A percentile compares a stretch with the other conserved stretches of the same genome.
Conservation (phyloP, 1,140 invertebrate genomes). For the Hypothenemus hampei region DNA sequence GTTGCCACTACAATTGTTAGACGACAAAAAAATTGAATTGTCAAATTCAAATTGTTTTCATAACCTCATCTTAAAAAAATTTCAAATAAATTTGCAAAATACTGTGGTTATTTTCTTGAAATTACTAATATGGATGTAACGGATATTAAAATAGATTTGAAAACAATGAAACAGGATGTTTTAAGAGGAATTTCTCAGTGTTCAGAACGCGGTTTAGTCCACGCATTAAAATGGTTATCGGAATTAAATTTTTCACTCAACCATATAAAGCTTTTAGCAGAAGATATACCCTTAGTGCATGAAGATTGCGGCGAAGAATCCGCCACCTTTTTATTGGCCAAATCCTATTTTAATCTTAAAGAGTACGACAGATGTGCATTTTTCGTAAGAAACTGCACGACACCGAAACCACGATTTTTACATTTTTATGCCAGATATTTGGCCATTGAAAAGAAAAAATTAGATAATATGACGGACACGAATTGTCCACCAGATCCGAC, state of each 20-base stretch:
- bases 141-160: constrained; percentile 53
- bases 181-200: constrained; percentile 63
- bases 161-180: constrained; percentile 62
- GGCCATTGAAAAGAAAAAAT: constrained; percentile 80
- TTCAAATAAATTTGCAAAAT: too few species aligned
- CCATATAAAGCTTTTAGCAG: constrained; percentile 54
- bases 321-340: constrained; percentile 73
- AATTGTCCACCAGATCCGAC: constrained; percentile 63
- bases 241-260: constrained; percentile 75
- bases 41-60: too few species aligned
- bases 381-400: constrained; percentile 67
- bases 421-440: constrained; percentile 83
- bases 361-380: constrained; percentile 89
- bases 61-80: too few species aligned
- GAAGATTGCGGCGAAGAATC: constrained; percentile 55
- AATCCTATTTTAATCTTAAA: constrained; percentile 86
- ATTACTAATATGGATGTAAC: background rate
- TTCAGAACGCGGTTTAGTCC: constrained; percentile 61
- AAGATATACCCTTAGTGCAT: constrained; percentile 43
- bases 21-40: too few species aligned
- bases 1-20: too few species aligned
- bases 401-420: constrained; percentile 69
- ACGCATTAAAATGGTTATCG: constrained; percentile 78
- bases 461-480: constrained; percentile 77
- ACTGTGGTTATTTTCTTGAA: too few species aligned